These are phyloP conservation scores for Melinaea menophilus DNA, from an alignment of 2,888 invertebrate genomes.

Conservation along the genomic window DNA sequence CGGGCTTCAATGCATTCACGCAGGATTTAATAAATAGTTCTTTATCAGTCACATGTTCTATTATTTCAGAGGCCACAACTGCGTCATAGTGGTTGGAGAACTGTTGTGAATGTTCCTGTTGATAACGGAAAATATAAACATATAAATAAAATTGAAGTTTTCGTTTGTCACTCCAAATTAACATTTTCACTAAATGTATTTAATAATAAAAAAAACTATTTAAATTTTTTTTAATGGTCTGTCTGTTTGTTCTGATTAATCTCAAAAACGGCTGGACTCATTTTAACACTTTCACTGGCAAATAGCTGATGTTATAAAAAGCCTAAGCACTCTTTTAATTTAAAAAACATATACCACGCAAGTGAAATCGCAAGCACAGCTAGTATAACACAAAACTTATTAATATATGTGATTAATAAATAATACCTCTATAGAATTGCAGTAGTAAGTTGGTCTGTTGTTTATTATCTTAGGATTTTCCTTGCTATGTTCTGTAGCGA, in stretches of 20 bases:
- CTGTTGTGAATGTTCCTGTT: constrained; percentile 73
- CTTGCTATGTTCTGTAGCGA: constrained; percentile 81
- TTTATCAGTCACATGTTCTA: constrained; percentile 91
- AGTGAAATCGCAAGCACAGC: too few relatives aligned
- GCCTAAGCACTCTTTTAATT: too few relatives aligned
- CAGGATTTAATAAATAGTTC: constrained; percentile 83
- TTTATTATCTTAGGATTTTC: constrained; percentile 51
- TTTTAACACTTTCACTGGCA: too few relatives aligned
- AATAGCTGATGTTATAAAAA: too few relatives aligned
- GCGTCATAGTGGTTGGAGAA: constrained; percentile 83
- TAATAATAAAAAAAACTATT: too few relatives aligned
- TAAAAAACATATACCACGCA: too few relatives aligned
- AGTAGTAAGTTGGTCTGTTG: constrained; percentile 68
- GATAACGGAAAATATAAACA: constrained; percentile 14
- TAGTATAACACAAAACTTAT: background rate
- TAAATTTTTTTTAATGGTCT: too few relatives aligned
- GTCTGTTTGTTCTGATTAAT: too few relatives aligned
- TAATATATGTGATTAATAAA: background rate
- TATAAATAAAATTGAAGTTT: too few relatives aligned
- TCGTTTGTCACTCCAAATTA: too few relatives aligned
- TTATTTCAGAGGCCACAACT: constrained; percentile 91
- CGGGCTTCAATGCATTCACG: constrained; percentile 80
- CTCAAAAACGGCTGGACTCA: too few relatives aligned
- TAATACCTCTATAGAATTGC: constrained; percentile 76
- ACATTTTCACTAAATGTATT: too few relatives aligned